Conservation (phyloP, 2,797 vertebrate species). For the Amniataba percoides region DNA sequence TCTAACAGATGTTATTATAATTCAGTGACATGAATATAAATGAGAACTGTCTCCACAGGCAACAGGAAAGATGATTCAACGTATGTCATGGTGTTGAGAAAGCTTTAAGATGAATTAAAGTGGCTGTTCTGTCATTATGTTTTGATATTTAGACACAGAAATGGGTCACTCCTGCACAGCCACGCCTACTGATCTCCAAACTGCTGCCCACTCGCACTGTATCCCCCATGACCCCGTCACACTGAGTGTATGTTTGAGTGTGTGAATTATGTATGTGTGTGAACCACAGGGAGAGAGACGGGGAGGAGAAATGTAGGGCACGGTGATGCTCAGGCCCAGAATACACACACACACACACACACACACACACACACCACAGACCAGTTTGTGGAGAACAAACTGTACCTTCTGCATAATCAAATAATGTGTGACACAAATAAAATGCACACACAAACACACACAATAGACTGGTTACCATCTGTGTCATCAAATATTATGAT, state of each 20-base stretch:
- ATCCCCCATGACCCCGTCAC: slow-evolving; percentile 66
- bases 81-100: slow-evolving; percentile 14
- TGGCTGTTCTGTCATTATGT: slow-evolving; percentile 19
- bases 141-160: slow-evolving; percentile 53
- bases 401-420: slow-evolving; percentile 62
- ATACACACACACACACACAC: slow-evolving; percentile 51
- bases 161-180: slow-evolving; percentile 54
- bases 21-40: slow-evolving; percentile 21
- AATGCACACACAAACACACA: slow-evolving; percentile 39
- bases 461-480: slow-evolving; percentile 42
- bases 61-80: slow-evolving; percentile 23
- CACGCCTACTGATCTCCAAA: slow-evolving; percentile 43
- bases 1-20: slow-evolving; percentile 24
- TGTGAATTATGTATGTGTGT: slow-evolving; percentile 78
- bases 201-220: slow-evolving; percentile 43
- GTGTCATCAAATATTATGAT: slow-evolving; percentile 50
- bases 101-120: slow-evolving; percentile 18
- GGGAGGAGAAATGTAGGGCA: slow-evolving; percentile 82
- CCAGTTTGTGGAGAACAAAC: slow-evolving; percentile 56
- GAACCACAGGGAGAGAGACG: slow-evolving; percentile 57
- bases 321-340: slow-evolving; percentile 56
- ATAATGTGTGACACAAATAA: slow-evolving; percentile 53
- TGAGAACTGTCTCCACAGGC: slow-evolving; percentile 19
- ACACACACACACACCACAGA: slow-evolving; percentile 22
- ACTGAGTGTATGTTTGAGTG: slow-evolving; percentile 56